phyloP scores from a whole-genome alignment of 2,888 invertebrate genomes.

The Leucophora obtusa region DNA sequence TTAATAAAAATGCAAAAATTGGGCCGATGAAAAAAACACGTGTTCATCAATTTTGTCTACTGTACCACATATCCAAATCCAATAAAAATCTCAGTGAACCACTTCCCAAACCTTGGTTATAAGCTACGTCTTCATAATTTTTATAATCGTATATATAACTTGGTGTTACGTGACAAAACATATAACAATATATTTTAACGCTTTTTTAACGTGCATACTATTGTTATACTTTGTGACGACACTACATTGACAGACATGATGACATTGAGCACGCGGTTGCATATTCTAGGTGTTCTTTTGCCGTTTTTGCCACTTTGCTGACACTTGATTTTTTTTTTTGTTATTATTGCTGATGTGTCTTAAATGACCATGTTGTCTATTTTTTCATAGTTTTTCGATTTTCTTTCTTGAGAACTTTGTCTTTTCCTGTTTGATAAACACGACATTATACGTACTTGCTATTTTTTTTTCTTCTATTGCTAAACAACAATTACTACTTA shows the following conservation, averaged over 20 bases:
- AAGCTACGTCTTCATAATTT: too few species aligned
- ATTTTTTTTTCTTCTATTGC: slow-evolving; percentile 13
- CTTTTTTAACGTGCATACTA: slow-evolving; percentile 27
- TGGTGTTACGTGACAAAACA: slow-evolving; percentile 51
- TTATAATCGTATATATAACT: too few species aligned
- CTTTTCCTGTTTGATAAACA: slow-evolving; percentile 50
- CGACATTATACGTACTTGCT: neutral
- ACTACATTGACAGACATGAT: slow-evolving; percentile 43
- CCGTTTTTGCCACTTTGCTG: slow-evolving; percentile 23
- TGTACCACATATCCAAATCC: too few species aligned
- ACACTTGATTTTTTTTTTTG: slow-evolving; percentile 32
- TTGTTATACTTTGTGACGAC: slow-evolving; percentile 37
- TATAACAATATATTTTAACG: slow-evolving; percentile 36
- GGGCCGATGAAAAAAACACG: too few species aligned
- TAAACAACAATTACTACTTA: slow-evolving; percentile 58
- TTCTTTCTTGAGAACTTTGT: slow-evolving; percentile 41
- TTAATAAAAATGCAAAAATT: too few species aligned
- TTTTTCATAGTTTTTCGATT: slow-evolving; percentile 8
- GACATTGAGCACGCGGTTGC: slow-evolving; percentile 52
- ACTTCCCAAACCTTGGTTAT: too few species aligned
- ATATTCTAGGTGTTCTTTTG: slow-evolving; percentile 14
- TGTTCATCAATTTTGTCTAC: too few species aligned
- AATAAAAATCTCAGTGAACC: too few species aligned
- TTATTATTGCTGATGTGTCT: slow-evolving; percentile 10
- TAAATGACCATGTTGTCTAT: slow-evolving; percentile 46